Conservation (phyloP, 1,140 invertebrate genomes). For the Caenorhabditis inopinata region DNA sequence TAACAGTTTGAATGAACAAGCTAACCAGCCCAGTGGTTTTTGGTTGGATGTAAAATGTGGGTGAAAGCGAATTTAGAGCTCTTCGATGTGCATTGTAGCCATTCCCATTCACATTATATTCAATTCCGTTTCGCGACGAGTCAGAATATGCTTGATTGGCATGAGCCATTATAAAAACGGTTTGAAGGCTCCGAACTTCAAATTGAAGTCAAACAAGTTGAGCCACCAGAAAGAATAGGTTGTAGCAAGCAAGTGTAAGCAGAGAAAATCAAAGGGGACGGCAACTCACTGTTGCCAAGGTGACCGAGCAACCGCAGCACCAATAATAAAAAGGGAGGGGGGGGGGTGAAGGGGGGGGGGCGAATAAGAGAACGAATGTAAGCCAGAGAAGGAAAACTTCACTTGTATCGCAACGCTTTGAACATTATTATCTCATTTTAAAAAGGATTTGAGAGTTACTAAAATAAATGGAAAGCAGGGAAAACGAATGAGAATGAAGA, state of each 20-base stretch:
- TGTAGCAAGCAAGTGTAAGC: no score
- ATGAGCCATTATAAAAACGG: background rate
- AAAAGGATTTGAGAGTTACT: no score
- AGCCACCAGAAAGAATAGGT: background rate
- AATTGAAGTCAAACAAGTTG: background rate
- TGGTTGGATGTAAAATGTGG: background rate
- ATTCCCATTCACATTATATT: no score
- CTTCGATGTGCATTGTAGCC: background rate
- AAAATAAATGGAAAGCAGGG: no score
- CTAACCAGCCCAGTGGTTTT: slow-evolving; percentile 52
- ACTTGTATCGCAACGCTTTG: no score
- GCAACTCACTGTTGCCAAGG: background rate
- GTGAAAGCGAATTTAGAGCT: background rate
- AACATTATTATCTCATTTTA: no score
- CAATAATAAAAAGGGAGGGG: background rate
- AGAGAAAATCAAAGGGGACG: background rate
- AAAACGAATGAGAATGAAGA: background rate
- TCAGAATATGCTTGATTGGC: background rate
- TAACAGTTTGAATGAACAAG: slow-evolving; percentile 53
- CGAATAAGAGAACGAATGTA: no score
- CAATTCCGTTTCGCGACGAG: background rate
- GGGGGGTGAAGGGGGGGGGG: background rate
- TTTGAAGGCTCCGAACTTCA: no score
- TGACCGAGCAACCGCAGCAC: background rate
- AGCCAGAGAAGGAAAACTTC: no score